These are phyloP conservation scores for Neodon shergylaensis DNA, from an alignment of 2,113 vertebrate genomes.

Conservation along the genomic window DNA sequence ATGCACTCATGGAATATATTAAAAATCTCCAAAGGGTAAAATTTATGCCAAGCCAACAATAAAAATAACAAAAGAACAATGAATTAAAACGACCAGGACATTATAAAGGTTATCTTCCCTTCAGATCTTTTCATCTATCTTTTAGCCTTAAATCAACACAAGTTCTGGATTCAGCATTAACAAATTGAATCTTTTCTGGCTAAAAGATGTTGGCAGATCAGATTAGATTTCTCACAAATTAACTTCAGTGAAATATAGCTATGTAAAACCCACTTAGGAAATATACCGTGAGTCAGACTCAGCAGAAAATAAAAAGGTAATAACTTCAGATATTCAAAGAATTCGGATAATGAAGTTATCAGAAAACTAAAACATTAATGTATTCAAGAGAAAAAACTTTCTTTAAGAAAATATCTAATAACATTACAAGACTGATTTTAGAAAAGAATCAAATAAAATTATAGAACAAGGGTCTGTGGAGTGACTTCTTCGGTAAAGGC, in stretches of 20 bases:
- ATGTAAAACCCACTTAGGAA: not conserved
- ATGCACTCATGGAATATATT: not conserved
- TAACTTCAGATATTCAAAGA: not conserved
- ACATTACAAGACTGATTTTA: not conserved
- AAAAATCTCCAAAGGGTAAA: not conserved
- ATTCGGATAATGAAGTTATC: not conserved
- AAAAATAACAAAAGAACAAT: not conserved
- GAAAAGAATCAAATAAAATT: not conserved
- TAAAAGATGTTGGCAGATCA: not conserved
- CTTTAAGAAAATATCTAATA: not conserved
- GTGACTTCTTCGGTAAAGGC: not conserved
- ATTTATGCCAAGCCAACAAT: not conserved
- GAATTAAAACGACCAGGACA: not conserved
- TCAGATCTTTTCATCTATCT: not conserved
- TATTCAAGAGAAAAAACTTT: not conserved
- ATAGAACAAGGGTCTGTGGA: not conserved
- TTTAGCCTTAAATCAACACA: not conserved
- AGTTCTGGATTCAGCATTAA: not conserved
- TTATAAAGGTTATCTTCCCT: not conserved
- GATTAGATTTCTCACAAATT: constrained; percentile 11
- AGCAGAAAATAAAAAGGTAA: not conserved
- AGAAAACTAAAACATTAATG: not conserved
- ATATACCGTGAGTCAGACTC: not conserved
- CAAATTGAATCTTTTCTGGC: not conserved
- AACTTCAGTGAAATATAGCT: not conserved